A percentile compares a stretch with the other conserved stretches of the same genome.
Conservation (phyloP, 2,888 invertebrate genomes). For the Cataglyphis altisquamis region DNA sequence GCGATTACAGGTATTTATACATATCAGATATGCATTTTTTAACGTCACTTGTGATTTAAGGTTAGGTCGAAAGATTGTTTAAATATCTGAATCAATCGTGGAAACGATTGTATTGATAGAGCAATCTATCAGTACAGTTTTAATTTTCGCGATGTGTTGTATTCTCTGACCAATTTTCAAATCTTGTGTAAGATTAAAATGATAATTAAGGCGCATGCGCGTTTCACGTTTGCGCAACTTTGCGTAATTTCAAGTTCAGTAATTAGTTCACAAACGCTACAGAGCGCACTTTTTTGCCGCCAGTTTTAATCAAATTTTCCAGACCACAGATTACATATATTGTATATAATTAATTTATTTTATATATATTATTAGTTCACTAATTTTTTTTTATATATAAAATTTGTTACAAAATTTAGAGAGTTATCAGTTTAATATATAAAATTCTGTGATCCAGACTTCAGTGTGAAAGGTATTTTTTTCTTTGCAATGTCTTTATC, state of each 20-base stretch:
- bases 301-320: no score
- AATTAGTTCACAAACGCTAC: background rate
- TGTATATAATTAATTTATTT: no score
- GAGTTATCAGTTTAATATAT: background rate
- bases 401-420: no score
- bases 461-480: background rate
- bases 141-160: background rate
- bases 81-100: background rate
- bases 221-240: background rate
- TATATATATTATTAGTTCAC: no score
- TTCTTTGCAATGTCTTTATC: background rate
- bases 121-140: background rate
- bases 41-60: background rate
- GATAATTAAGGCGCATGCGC: background rate
- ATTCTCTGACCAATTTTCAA: background rate
- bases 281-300: no score
- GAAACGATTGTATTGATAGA: background rate
- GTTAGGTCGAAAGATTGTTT: background rate
- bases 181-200: background rate
- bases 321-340: no score
- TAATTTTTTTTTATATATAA: no score
- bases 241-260: background rate
- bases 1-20: constrained; percentile 80
- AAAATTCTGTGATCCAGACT: background rate
- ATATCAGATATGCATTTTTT: background rate